Conservation (phyloP, 2,113 vertebrate genomes). For the Cyprinus carpio region DNA sequence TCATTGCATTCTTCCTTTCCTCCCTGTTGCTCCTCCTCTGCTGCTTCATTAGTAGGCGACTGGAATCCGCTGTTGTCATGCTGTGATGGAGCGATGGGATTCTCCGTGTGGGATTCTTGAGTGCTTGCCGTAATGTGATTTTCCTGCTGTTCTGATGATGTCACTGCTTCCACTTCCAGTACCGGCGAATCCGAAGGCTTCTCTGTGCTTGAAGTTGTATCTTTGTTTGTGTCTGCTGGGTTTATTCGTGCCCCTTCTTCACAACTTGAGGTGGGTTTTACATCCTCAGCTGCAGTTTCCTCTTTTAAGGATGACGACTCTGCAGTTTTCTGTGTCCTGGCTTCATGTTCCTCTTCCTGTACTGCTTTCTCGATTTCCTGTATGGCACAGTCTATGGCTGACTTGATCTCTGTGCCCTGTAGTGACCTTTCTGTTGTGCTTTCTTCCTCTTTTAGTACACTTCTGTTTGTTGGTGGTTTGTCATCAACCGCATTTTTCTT, state of each 20-base stretch:
- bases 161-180: constrained; percentile 15
- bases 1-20: constrained; percentile 58
- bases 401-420: constrained; percentile 45
- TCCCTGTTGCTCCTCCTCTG: constrained; percentile 4
- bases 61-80: constrained; percentile 57
- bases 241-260: not conserved
- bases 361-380: constrained; percentile 51
- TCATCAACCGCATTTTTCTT: constrained; percentile 9
- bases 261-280: not conserved
- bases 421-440: constrained; percentile 9
- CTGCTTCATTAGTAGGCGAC: constrained; percentile 48
- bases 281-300: not conserved
- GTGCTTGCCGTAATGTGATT: not conserved
- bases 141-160: constrained; percentile 30
- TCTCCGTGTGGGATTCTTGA: constrained; percentile 35
- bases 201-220: constrained; percentile 22
- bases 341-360: constrained; percentile 47
- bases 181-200: not conserved
- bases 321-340: not conserved
- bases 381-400: constrained; percentile 44
- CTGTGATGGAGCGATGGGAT: constrained; percentile 36
- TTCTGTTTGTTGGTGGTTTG: constrained; percentile 57
- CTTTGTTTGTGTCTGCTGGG: not conserved
- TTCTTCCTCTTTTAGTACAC: constrained; percentile 33
- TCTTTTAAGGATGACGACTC: constrained; percentile 3